Conservation (phyloP, 2,888 invertebrate genomes). For the Ethmia dodecea region DNA sequence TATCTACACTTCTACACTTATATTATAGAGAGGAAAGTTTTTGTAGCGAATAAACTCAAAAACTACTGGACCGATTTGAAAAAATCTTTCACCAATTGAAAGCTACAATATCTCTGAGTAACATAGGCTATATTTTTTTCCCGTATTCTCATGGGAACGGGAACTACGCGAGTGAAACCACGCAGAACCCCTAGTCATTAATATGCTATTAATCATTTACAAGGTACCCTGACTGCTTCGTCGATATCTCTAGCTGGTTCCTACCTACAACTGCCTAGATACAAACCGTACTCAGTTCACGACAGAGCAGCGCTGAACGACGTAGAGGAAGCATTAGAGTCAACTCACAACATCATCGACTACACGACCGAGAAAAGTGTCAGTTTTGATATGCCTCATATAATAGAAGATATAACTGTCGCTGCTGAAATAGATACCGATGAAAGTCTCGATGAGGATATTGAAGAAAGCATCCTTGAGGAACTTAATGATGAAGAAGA, state of each 20-base stretch:
- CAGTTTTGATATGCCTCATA: background rate
- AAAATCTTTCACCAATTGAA: background rate
- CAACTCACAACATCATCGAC: conserved; percentile 24
- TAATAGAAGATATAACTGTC: background rate
- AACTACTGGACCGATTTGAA: background rate
- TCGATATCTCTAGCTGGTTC: conserved; percentile 46
- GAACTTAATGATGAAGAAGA: background rate
- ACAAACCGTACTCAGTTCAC: conserved; percentile 33
- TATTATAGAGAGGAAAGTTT: too few species aligned
- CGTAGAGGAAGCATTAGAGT: conserved; percentile 24
- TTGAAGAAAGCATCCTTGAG: background rate
- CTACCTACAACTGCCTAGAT: conserved; percentile 26
- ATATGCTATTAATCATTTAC: too few species aligned
- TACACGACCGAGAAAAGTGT: conserved; percentile 16
- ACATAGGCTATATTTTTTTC: too few species aligned
- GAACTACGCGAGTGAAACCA: too few species aligned
- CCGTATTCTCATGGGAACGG: too few species aligned
- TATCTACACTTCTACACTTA: too few species aligned
- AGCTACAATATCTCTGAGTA: too few species aligned
- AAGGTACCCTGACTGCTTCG: too few species aligned
- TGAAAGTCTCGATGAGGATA: background rate
- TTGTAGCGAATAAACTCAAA: background rate
- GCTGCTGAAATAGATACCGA: conserved; percentile 7
- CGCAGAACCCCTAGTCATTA: too few species aligned
- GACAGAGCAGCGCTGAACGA: conserved; percentile 15